These are phyloP conservation scores for Thalassarche chlororhynchos DNA, from an alignment of 2,113 vertebrate species.

Conservation along the genomic window DNA sequence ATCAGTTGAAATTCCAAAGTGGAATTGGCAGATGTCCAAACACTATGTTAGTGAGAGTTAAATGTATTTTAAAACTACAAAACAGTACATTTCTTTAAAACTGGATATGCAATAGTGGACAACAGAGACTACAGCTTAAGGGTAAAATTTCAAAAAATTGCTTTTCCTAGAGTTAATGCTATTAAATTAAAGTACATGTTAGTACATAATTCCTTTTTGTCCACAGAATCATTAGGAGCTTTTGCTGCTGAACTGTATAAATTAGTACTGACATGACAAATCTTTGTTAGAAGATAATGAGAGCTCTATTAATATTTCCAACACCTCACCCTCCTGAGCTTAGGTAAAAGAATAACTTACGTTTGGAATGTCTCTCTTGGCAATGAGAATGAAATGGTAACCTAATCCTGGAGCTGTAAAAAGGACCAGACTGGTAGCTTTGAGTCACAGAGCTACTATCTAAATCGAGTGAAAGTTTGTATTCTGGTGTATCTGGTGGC, in stretches of 20 bases:
- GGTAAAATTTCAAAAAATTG: constrained; percentile 17
- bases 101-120: constrained; percentile 7
- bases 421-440: background rate
- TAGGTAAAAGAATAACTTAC: background rate
- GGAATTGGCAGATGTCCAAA: constrained; percentile 64
- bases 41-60: constrained; percentile 42
- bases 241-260: constrained; percentile 58
- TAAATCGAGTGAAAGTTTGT: background rate
- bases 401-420: background rate
- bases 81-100: constrained; percentile 29
- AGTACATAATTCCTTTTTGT: constrained; percentile 55
- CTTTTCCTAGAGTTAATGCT: constrained; percentile 30
- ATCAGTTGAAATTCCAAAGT: constrained; percentile 69
- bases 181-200: constrained; percentile 31
- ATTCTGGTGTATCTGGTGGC: background rate
- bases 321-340: constrained; percentile 6
- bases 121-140: constrained; percentile 40
- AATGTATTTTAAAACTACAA: constrained; percentile 45
- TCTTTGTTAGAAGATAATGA: constrained; percentile 53
- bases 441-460: background rate
- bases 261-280: constrained; percentile 48
- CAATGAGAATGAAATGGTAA: constrained; percentile 5
- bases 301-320: constrained; percentile 57
- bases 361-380: constrained; percentile 9
- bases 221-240: constrained; percentile 33